Evolutionary conservation across 1,140 invertebrate species (phyloP), one percentile per base, ranked within the genome.

Genomic region (Mercenaria mercenaria): DNA sequence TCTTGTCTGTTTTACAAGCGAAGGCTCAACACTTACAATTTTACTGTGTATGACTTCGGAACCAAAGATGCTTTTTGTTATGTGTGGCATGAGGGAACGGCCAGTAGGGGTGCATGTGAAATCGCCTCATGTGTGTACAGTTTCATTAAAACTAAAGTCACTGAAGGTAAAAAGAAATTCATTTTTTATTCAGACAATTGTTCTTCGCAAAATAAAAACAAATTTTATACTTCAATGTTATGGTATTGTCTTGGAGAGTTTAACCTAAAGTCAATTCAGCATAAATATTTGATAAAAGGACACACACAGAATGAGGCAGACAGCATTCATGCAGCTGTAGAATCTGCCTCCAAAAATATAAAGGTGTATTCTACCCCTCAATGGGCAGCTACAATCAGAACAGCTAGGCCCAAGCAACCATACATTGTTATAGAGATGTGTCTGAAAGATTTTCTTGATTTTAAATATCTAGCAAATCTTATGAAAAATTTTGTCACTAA

Each of bases 401-500:
- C n/a, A 10, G 50, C 50, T 11, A 6, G 72, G 1, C 37, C 4
- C 6, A 67, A 64, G 59, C 34, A 32, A 41, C 56, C 59, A n/a
- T 56, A 41, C 43, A 69, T 23, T 26, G 59, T 67, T 18, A 83
- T 32, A 18, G 34, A 69, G 26, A 83, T 67, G 81, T 3, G 29
- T 32, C 23, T 67, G 6, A 18, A 13, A 26, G 61, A 83, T 26
- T 67, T 64, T 50, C 43, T 23, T 64, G 79, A 81, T 20, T 81
- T 81, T 23, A 81, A 61, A 32, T n/a, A 18, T 15, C n/a, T 81
- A 15, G 13, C 79, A 8, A 81, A 37, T n/a, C 3, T 34, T 37
- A 81, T 81, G 13, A 81, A 81, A 81, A 81, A 81, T 32, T 81
- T 81, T 81, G 79, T 29, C 1, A n/a, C 32, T 20, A 81, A 81